A percentile compares a stretch with the other conserved stretches of the same genome.
Evolutionary conservation across 2,888 invertebrate species (phyloP).

Genomic region (Stomorhina lunata): DNA sequence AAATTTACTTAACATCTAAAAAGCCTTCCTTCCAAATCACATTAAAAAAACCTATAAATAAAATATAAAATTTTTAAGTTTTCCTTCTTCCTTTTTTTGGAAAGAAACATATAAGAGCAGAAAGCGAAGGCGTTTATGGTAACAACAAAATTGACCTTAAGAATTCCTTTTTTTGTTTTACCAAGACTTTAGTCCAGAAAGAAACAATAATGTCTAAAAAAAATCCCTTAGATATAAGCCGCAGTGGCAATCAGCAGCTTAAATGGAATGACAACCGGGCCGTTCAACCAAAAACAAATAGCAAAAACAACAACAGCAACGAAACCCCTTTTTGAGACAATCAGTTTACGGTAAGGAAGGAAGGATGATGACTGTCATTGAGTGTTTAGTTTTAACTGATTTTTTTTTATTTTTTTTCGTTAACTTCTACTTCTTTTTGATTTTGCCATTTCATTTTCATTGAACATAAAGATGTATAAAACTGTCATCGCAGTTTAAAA

Average conservation of each 20-base stretch:
- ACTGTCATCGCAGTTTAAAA: conserved; percentile 58
- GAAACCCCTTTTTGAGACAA: conserved; percentile 22
- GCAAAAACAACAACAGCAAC: conserved; percentile 33
- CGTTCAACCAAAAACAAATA: conserved; percentile 43
- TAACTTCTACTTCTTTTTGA: neutral
- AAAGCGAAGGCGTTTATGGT: conserved; percentile 61
- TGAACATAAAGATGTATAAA: conserved; percentile 63
- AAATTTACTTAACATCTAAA: neutral
- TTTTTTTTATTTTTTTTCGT: conserved; percentile 8
- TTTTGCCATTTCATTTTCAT: conserved; percentile 38
- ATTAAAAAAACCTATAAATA: neutral
- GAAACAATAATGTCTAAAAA: conserved; percentile 30
- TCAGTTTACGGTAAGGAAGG: conserved; percentile 48
- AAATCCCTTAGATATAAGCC: conserved; percentile 64
- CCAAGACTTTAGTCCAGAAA: conserved; percentile 31
- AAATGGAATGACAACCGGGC: conserved; percentile 56
- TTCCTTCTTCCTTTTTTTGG: neutral
- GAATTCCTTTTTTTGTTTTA: conserved; percentile 37
- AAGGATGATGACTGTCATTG: conserved; percentile 43
- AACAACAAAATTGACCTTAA: conserved; percentile 55
- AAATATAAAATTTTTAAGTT: conserved; percentile 30
- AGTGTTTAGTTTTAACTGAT: conserved; percentile 14
- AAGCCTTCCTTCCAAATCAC: neutral
- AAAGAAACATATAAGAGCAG: neutral
- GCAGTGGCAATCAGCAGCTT: conserved; percentile 65